Conservation (phyloP, 2,797 vertebrate genomes). For the Malurus splendens region DNA sequence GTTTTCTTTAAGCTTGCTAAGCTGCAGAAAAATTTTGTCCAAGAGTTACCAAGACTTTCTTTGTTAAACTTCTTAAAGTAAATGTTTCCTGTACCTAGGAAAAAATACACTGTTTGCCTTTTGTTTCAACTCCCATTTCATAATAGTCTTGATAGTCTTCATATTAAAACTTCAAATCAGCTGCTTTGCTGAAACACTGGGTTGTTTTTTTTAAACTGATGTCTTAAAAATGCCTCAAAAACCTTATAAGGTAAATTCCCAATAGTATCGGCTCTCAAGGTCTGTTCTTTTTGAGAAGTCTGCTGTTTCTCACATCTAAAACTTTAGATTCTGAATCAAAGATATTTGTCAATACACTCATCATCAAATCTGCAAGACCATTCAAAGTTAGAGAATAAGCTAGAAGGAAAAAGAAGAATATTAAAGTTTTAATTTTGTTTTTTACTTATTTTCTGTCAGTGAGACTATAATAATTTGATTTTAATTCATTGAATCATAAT, state of each 20-base stretch:
- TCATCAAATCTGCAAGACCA: neutral
- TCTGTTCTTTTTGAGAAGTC: neutral
- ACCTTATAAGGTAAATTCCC: neutral
- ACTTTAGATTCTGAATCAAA: neutral
- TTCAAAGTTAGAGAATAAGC: neutral
- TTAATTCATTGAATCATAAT: neutral
- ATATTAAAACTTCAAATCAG: neutral
- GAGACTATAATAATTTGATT: neutral
- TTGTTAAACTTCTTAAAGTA: neutral
- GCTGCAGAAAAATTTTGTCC: neutral
- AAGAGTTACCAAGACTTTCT: neutral
- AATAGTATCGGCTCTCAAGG: neutral
- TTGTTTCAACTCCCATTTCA: neutral
- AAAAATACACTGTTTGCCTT: neutral
- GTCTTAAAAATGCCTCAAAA: neutral
- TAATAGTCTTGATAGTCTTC: neutral
- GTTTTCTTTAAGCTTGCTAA: neutral
- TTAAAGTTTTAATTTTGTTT: neutral
- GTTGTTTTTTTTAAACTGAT: neutral
- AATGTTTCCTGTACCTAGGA: neutral
- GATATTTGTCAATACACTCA: neutral
- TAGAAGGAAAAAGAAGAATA: neutral
- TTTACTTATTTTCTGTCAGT: neutral
- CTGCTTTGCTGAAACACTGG: neutral
- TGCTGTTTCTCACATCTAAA: neutral